Evolutionary conservation across 2,797 vertebrate genomes (phyloP).

Genomic region (Pangasius djambal): DNA sequence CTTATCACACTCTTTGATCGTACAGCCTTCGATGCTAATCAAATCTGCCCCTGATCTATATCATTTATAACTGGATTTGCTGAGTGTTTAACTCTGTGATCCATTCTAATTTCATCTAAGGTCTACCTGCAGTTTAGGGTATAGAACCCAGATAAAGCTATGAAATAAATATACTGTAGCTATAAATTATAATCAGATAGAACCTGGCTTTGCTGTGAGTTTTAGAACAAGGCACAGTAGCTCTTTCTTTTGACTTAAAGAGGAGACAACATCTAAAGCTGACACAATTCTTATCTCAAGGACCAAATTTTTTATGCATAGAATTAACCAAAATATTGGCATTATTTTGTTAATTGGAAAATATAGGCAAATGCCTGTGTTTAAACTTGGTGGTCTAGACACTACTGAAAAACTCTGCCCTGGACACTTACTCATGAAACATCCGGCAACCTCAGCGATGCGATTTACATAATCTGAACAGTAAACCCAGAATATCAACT

Average conservation of each 20-base stretch:
- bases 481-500: not conserved
- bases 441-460: not conserved
- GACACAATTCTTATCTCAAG: not conserved
- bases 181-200: not conserved
- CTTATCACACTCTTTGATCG: not conserved
- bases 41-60: not conserved
- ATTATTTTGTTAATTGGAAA: not conserved
- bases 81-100: not conserved
- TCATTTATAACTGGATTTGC: not conserved
- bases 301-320: not conserved
- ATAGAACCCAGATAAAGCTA: not conserved
- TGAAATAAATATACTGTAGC: no score
- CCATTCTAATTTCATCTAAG: conserved; percentile 10
- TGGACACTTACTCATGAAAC: not conserved
- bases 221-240: not conserved
- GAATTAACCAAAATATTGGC: not conserved
- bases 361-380: not conserved
- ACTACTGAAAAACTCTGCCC: not conserved
- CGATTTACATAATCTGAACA: not conserved
- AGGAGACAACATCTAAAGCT: not conserved
- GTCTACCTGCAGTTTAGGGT: not conserved
- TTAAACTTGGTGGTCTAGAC: not conserved
- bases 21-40: not conserved
- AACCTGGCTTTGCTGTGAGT: not conserved
- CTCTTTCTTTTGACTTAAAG: not conserved